Percentiles rank a stretch among this genome's conserved stretches.
These are phyloP conservation scores for Zingel zingel DNA, from an alignment of 2,113 vertebrate species.

Conservation along the genomic window DNA sequence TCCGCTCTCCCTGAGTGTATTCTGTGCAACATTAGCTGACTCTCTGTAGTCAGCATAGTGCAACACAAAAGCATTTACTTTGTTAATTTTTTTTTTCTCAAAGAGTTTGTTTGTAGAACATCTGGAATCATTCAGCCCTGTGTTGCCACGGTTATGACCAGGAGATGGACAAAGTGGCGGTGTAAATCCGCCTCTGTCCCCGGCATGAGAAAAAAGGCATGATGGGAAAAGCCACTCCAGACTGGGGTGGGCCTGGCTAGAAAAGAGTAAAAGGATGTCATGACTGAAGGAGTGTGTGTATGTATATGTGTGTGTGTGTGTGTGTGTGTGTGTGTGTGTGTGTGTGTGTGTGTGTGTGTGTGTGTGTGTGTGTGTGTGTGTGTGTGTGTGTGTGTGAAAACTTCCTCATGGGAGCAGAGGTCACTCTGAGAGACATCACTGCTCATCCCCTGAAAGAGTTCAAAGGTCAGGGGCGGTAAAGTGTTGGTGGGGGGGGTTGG, in stretches of 20 bases:
- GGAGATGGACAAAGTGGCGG: background rate
- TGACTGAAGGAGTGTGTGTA: background rate
- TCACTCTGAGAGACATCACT: constrained; percentile 9
- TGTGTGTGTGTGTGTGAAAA: constrained; percentile 12
- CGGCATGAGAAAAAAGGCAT: constrained; percentile 15
- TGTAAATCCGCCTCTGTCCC: constrained; percentile 25
- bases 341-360: background rate
- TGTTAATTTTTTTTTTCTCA: constrained; percentile 2
- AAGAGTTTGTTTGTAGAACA: constrained; percentile 24
- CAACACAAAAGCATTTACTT: constrained; percentile 27
- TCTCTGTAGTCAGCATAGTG: background rate
- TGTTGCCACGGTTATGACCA: background rate
- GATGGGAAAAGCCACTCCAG: constrained; percentile 24
- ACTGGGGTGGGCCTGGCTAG: background rate
- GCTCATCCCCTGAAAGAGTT: constrained; percentile 50
- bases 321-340: too few species aligned
- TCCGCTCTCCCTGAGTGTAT: background rate
- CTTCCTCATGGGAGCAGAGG: constrained; percentile 30
- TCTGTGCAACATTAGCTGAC: background rate
- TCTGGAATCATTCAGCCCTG: constrained; percentile 50
- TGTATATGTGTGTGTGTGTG: background rate
- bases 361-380: background rate
- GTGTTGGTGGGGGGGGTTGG: constrained; percentile 37
- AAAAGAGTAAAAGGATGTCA: background rate
- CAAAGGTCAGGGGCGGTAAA: constrained; percentile 48